Conservation (phyloP, 2,113 vertebrate species). For the Camelus bactrianus region DNA sequence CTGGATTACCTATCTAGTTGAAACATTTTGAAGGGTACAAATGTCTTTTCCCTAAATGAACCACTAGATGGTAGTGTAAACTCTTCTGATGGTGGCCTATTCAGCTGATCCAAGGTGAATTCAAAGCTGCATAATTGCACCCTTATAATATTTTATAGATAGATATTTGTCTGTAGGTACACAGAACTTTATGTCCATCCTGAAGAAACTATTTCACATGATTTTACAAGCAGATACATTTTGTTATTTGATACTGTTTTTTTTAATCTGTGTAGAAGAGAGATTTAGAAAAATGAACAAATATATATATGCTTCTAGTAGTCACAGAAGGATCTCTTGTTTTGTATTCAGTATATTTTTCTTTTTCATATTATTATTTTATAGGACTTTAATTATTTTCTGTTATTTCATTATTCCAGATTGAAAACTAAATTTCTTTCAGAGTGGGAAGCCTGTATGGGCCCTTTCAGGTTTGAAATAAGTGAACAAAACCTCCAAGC, state of each 20-base stretch:
- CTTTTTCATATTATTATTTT: slow-evolving; percentile 34
- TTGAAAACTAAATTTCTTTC: slow-evolving; percentile 4
- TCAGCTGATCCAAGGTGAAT: neutral
- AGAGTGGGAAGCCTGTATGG: neutral
- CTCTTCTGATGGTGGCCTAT: neutral
- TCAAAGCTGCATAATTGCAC: slow-evolving; percentile 6
- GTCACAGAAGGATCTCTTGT: neutral
- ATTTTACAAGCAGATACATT: slow-evolving; percentile 21
- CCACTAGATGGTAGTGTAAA: slow-evolving; percentile 78
- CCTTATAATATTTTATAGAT: neutral
- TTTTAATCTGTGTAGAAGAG: neutral
- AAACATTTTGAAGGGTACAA: slow-evolving; percentile 31
- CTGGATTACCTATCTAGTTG: neutral
- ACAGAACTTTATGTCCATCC: neutral
- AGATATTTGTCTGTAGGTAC: neutral
- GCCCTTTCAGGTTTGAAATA: neutral
- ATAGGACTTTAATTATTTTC: neutral
- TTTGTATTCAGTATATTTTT: slow-evolving; percentile 12
- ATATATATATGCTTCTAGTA: neutral
- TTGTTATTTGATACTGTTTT: slow-evolving; percentile 1
- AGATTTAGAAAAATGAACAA: slow-evolving; percentile 16
- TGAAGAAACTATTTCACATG: slow-evolving; percentile 28
- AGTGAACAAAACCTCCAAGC: neutral
- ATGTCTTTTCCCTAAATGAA: slow-evolving; percentile 41
- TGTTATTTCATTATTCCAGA: slow-evolving; percentile 6